Evolutionary conservation across 2,888 invertebrate genomes (phyloP).

Genomic region (Ametastegia equiseti): DNA sequence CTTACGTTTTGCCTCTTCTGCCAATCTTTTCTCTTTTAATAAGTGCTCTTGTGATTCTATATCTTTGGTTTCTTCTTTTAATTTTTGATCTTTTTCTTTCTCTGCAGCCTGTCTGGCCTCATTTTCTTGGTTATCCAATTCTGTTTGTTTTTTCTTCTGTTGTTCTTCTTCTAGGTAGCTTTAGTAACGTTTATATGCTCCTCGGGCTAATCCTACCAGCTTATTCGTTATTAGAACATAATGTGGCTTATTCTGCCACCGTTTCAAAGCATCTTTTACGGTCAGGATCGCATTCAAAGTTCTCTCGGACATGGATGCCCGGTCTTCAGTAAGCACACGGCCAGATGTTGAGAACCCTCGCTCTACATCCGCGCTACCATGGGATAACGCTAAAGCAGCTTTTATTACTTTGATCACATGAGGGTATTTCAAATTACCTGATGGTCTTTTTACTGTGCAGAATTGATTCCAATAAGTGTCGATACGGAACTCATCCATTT

Average conservation of each 20-base stretch:
- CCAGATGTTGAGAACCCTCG: constrained; percentile 22
- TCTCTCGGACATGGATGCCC: constrained; percentile 22
- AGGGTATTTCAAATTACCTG: constrained; percentile 23
- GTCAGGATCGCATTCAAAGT: constrained; percentile 18
- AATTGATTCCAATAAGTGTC: not conserved
- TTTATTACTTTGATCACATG: constrained; percentile 6
- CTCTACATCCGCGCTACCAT: constrained; percentile 44
- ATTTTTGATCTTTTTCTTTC: not conserved
- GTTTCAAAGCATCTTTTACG: constrained; percentile 17
- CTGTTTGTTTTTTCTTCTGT: not conserved
- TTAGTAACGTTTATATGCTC: constrained; percentile 16
- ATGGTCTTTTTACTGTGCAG: not conserved
- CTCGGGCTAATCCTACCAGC: not conserved
- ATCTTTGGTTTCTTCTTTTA: constrained; percentile 27
- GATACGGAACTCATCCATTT: not conserved
- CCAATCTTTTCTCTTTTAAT: constrained; percentile 2
- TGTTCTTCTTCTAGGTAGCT: constrained; percentile 41
- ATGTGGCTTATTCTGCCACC: not conserved
- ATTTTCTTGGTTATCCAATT: not conserved
- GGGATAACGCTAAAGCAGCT: constrained; percentile 16
- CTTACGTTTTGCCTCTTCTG: not conserved
- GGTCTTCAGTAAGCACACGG: constrained; percentile 19
- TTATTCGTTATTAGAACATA: constrained; percentile 20
- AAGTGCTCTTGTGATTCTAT: too few species aligned
- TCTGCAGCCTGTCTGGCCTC: constrained; percentile 30